Evolutionary conservation across 2,113 vertebrate species (phyloP).

Genomic region (Anser cygnoides): DNA sequence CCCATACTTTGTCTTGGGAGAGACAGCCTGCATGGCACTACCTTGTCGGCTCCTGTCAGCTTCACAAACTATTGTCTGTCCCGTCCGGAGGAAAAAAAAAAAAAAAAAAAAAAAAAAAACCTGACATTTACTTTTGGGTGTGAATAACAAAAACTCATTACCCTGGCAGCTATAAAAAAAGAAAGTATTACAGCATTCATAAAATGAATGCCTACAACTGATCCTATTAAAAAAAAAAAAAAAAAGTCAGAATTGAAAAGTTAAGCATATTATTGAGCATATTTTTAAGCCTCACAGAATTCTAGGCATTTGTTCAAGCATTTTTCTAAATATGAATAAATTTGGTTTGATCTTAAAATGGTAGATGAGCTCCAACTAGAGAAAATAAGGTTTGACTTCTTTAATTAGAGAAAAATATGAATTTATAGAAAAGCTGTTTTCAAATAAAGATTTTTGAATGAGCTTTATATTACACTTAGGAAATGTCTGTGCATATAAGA

Average conservation of each 20-base stretch:
- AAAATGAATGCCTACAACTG: not conserved
- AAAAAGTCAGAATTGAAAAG: not conserved
- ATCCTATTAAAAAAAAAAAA: not conserved
- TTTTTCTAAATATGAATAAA: not conserved
- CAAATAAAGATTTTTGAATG: not conserved
- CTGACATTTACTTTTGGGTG: not conserved
- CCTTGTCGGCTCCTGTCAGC: not conserved
- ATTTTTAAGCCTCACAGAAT: not conserved
- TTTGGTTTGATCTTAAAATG: not conserved
- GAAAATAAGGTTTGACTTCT: not conserved
- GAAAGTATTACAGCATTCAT: not conserved
- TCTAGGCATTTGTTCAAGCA: not conserved
- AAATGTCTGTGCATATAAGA: not conserved
- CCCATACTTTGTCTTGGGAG: not conserved
- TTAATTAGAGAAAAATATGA: not conserved
- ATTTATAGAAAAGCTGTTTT: not conserved
- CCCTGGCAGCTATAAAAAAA: not conserved
- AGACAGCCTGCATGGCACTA: accelerated
- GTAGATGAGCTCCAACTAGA: not conserved
- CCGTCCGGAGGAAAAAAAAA: too few relatives aligned
- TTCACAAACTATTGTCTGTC: not conserved
- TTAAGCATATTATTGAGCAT: not conserved
- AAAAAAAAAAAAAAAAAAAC: too few relatives aligned
- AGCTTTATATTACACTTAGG: not conserved
- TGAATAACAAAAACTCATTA: not conserved